These are phyloP conservation scores for Cydia amplana DNA, from an alignment of 1,140 invertebrate genomes.

Conservation along the genomic window DNA sequence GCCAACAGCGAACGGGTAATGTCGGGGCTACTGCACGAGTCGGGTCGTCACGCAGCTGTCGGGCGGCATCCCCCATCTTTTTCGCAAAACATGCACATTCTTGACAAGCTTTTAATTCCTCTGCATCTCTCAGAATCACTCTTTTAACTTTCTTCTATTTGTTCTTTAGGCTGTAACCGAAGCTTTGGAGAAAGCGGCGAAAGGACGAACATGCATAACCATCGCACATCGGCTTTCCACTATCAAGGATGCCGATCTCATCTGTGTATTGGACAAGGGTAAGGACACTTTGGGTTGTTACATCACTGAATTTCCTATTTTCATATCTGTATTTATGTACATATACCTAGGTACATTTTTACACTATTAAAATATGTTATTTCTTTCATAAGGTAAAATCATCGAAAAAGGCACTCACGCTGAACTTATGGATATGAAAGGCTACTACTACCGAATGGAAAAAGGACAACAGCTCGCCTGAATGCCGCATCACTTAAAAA, in stretches of 20 bases:
- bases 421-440: conserved; percentile 84
- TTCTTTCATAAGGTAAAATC: conserved; percentile 77
- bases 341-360: neutral
- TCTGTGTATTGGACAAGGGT: conserved; percentile 85
- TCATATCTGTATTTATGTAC: neutral
- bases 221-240: conserved; percentile 82
- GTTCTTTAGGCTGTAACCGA: conserved; percentile 19
- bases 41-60: too few relatives aligned
- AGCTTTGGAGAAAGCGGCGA: conserved; percentile 24
- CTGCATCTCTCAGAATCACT: neutral
- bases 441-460: conserved; percentile 84
- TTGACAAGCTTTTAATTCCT: neutral
- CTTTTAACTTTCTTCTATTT: neutral
- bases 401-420: conserved; percentile 88
- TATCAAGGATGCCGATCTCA: conserved; percentile 87
- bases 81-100: too few relatives aligned
- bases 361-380: neutral
- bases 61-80: too few relatives aligned
- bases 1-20: conserved; percentile 82
- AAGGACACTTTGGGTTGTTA: neutral
- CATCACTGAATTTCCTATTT: neutral
- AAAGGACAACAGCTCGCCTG: conserved; percentile 24
- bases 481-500: neutral
- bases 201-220: conserved; percentile 31
- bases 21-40: too few relatives aligned